Percentiles rank a stretch among this genome's conserved stretches.
Conservation (phyloP, 2,113 vertebrate genomes). For the Ophthalmolycus amberensis region DNA sequence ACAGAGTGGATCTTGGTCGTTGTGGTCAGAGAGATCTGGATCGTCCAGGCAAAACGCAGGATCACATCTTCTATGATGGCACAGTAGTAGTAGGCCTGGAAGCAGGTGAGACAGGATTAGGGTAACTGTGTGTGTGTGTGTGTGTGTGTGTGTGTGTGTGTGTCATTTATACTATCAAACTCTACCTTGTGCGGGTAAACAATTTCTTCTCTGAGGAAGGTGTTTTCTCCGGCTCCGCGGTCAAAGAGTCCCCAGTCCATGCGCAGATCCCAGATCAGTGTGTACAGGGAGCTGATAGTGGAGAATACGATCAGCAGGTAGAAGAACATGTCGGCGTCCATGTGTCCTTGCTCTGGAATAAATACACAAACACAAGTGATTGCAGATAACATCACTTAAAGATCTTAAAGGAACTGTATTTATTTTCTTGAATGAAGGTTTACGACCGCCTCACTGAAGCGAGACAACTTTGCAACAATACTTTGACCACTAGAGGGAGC, state of each 20-base stretch:
- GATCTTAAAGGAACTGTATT: background rate
- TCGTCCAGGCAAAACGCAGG: constrained; percentile 96
- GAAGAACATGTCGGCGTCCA: constrained; percentile 92
- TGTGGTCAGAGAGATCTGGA: constrained; percentile 91
- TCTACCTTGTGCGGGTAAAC: constrained; percentile 98
- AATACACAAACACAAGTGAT: constrained; percentile 25
- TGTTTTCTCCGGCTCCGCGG: constrained; percentile 96
- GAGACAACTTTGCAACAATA: background rate
- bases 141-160: background rate
- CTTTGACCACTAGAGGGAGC: constrained; percentile 77
- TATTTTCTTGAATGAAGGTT: background rate
- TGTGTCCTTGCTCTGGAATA: constrained; percentile 87
- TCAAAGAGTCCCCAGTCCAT: constrained; percentile 99
- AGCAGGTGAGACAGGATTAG: constrained; percentile 15
- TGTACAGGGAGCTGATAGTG: constrained; percentile 94
- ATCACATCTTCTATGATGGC: constrained; percentile 96
- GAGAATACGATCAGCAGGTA: constrained; percentile 95
- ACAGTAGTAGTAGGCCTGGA: constrained; percentile 98
- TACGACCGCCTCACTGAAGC: background rate
- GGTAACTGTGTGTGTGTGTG: background rate
- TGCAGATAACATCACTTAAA: background rate
- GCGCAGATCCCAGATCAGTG: constrained; percentile 98
- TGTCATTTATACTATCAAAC: background rate
- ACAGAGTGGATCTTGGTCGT: constrained; percentile 83
- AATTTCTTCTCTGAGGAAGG: constrained; percentile 97